Conservation (phyloP, 2,797 vertebrate genomes). For the Margarornis squamiger region DNA sequence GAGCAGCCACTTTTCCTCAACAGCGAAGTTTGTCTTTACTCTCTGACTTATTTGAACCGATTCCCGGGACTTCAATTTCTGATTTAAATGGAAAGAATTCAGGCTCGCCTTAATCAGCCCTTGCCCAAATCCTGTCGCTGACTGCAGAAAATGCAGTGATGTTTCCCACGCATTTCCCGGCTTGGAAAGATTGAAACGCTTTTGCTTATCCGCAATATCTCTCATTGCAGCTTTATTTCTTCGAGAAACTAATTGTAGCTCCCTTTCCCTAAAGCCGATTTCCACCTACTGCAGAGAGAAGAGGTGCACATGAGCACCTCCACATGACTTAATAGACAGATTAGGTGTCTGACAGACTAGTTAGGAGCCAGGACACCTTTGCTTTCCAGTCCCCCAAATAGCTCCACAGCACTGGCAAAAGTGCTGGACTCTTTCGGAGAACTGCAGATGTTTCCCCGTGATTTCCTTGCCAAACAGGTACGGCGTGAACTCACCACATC, state of each 20-base stretch:
- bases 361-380: background rate
- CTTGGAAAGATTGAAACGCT: background rate
- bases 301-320: background rate
- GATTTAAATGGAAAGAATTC: background rate
- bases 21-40: background rate
- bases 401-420: background rate
- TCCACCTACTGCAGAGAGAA: background rate
- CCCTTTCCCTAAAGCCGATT: background rate
- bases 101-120: background rate
- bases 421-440: background rate
- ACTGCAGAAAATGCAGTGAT: background rate
- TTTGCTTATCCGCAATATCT: background rate
- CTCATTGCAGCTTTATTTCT: background rate
- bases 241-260: background rate
- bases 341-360: background rate
- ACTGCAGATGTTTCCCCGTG: background rate
- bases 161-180: background rate
- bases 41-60: background rate
- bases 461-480: background rate
- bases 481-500: background rate
- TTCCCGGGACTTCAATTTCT: background rate
- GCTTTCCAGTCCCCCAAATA: background rate
- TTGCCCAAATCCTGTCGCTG: background rate
- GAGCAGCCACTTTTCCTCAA: background rate
- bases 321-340: fast-evolving